phyloP scores from a whole-genome alignment of 2,797 vertebrate genomes.

The Pseudomugil tenellus region DNA sequence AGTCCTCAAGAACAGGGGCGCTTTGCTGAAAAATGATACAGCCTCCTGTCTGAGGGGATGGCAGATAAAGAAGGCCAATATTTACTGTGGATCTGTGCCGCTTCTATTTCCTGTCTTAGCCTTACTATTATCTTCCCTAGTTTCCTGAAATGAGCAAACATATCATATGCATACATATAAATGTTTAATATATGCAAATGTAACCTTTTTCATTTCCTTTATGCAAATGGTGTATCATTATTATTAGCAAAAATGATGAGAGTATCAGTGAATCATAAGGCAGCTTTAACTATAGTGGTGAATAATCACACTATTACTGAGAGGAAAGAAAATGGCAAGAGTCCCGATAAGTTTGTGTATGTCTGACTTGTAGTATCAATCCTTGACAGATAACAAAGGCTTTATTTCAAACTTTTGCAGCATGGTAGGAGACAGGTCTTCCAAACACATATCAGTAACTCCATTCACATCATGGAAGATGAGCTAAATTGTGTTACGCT shows the following conservation, averaged over 20 bases:
- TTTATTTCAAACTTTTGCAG: slow-evolving; percentile 45
- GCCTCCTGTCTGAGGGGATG: slow-evolving; percentile 69
- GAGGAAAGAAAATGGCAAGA: slow-evolving; percentile 40
- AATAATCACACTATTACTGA: slow-evolving; percentile 68
- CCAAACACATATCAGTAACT: slow-evolving; percentile 26
- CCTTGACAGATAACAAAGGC: slow-evolving; percentile 56
- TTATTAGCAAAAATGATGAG: slow-evolving; percentile 74
- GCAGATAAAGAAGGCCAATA: slow-evolving; percentile 81
- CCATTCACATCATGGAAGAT: slow-evolving; percentile 27
- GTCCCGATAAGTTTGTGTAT: slow-evolving; percentile 65
- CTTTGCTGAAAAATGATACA: slow-evolving; percentile 82
- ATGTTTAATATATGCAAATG: slow-evolving; percentile 82
- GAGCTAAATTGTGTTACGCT: slow-evolving; percentile 29
- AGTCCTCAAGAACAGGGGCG: slow-evolving; percentile 78
- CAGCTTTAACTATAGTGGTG: slow-evolving; percentile 60
- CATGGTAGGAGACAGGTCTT: slow-evolving; percentile 18
- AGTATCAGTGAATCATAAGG: slow-evolving; percentile 67
- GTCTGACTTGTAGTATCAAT: slow-evolving; percentile 48
- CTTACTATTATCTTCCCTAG: slow-evolving; percentile 71
- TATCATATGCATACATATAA: slow-evolving; percentile 75
- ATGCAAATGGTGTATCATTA: slow-evolving; percentile 79
- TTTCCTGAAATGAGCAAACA: slow-evolving; percentile 77
- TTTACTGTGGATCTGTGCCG: slow-evolving; percentile 76
- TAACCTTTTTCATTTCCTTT: slow-evolving; percentile 80
- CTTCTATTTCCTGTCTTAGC: slow-evolving; percentile 79